Evolutionary conservation across 2,888 invertebrate species (phyloP), one percentile per base, ranked within the genome.

Genomic region (Ichneumoninae sp.): DNA sequence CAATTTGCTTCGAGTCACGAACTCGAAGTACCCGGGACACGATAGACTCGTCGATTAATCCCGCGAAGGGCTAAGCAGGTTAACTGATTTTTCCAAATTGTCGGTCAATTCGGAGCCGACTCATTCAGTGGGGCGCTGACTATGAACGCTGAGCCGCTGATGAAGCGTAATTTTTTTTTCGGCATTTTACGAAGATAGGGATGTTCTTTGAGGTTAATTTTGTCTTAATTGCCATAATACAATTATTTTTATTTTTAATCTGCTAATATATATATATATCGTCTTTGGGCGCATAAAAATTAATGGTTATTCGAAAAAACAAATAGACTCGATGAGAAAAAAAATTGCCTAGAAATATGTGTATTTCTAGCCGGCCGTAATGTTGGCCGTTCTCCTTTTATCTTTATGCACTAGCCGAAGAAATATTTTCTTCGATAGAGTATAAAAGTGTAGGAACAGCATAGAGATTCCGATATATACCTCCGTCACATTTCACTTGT

Each of bases 401-500:
- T 78, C 68, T 69, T 78, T 52, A 69, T 33, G 22, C 73, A 78
- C 44, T 50, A 16, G 6, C 47, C 60, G 50, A 22, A 19, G 16
- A 78, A 73, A 73, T 60, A 47, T n/a, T 77, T 79, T 47, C 63
- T 68, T 44, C 44, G 52, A 63, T 50, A 44, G 52, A 50, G 54
- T 65, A 75, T 68, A 70, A 83, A 52, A 78, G 63, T 82, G 57
- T 78, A 47, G 60, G 22, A 83, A 69, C 60, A 22, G 50, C 63
- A 63, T 63, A 36, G 60, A 52, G 52, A 79, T 70, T 79, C 75
- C 77, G 79, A 75, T 83, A 79, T 79, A 78, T 83, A 74, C 52
- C 68, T 30, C 79, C 73, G 78, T 83, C 83, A 79, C 79, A 83
- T 83, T 83, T 83, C 83, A 83, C 70, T 83, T 83, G 83, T 83